Evolutionary conservation across 2,113 vertebrate species (phyloP).

Genomic region (Hoplias malabaricus): DNA sequence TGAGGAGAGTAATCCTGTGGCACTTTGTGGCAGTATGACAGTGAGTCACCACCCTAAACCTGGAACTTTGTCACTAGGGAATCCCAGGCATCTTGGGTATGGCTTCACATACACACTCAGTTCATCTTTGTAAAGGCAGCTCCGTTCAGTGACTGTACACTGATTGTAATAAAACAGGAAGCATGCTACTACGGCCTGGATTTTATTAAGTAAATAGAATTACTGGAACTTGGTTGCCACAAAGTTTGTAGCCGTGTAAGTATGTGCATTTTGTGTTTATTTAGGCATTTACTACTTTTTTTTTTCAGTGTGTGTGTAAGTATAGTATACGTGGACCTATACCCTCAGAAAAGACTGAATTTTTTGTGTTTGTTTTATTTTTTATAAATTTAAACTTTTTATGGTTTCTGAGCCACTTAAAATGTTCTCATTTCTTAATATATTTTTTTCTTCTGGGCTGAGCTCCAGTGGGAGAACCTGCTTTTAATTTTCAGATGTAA

Average conservation of each 20-base stretch:
- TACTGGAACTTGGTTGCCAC: background rate
- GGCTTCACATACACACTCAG: background rate
- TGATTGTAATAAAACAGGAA: background rate
- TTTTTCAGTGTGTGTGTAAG: too few relatives aligned
- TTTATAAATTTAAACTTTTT: too few relatives aligned
- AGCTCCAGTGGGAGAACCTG: slow-evolving; percentile 24
- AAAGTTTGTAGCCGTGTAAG: too few relatives aligned
- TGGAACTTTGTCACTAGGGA: slow-evolving; percentile 27
- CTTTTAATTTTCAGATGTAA: slow-evolving; percentile 39
- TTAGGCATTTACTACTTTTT: too few relatives aligned
- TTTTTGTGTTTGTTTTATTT: too few relatives aligned
- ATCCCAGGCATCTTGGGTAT: slow-evolving; percentile 49
- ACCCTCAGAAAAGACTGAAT: too few relatives aligned
- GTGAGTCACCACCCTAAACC: slow-evolving; percentile 51
- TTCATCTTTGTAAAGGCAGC: background rate
- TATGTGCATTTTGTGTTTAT: too few relatives aligned
- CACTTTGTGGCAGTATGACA: slow-evolving; percentile 30
- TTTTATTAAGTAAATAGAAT: background rate
- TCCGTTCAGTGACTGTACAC: background rate
- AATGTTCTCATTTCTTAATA: background rate
- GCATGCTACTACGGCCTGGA: background rate
- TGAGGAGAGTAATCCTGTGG: slow-evolving; percentile 9
- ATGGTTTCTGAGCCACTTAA: too few relatives aligned
- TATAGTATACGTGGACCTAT: too few relatives aligned
- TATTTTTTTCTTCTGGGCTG: background rate